These are phyloP conservation scores for Argyresthia albistria DNA, from an alignment of 2,888 invertebrate genomes.

Conservation along the genomic window DNA sequence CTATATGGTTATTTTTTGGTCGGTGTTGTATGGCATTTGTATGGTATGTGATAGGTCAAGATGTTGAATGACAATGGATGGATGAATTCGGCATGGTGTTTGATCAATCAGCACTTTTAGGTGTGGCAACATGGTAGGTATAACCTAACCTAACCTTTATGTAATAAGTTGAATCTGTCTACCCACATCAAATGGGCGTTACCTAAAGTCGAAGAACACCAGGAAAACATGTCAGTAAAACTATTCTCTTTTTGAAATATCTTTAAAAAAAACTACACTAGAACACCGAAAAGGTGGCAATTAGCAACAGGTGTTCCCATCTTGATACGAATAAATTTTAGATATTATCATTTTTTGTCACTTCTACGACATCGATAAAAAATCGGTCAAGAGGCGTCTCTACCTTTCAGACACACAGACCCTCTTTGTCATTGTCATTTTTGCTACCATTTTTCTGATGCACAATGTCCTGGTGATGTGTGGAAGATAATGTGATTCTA, in stretches of 20 bases:
- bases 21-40: no score
- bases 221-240: no score
- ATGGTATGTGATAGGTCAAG: no score
- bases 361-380: not conserved
- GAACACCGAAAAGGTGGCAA: conserved; percentile 68
- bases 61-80: no score
- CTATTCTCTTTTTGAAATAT: no score
- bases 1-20: not conserved
- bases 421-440: conserved; percentile 62
- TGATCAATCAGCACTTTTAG: no score
- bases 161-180: no score
- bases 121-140: no score
- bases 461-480: conserved; percentile 60
- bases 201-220: no score
- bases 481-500: conserved; percentile 30
- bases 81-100: no score
- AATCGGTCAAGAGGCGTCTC: not conserved
- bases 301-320: conserved; percentile 66
- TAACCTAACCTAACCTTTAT: no score
- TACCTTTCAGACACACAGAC: conserved; percentile 22
- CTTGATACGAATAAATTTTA: conserved; percentile 50
- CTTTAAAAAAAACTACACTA: not conserved
- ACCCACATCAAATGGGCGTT: no score
- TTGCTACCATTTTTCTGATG: conserved; percentile 52
- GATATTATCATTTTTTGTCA: conserved; percentile 28